Percentiles rank a stretch among this genome's conserved stretches.
These are phyloP conservation scores for Mesochorus sp. DNA, from an alignment of 2,888 invertebrate genomes.

Conservation along the genomic window DNA sequence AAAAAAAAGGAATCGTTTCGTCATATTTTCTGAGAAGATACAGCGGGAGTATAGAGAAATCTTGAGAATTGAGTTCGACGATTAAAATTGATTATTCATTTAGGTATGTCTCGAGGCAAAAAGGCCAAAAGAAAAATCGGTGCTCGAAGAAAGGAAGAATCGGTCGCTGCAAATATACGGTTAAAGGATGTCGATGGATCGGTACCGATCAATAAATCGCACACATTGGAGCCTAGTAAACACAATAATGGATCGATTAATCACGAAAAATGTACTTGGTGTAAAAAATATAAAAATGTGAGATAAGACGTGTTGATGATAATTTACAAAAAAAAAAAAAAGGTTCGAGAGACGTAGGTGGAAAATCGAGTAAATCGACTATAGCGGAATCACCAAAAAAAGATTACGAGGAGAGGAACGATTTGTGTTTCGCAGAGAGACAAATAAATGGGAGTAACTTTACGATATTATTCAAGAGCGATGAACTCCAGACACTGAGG, in stretches of 20 bases:
- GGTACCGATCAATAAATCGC: conserved; percentile 37
- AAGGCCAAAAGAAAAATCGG: conserved; percentile 58
- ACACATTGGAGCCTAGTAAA: conserved; percentile 27
- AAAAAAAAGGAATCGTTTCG: conserved; percentile 2
- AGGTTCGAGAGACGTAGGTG: conserved; percentile 12
- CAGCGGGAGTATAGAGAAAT: conserved; percentile 6
- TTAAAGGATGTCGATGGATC: conserved; percentile 19
- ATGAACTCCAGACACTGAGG: conserved; percentile 75
- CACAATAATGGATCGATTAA: neutral
- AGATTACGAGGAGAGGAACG: neutral
- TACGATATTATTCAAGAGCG: conserved; percentile 71
- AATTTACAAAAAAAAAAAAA: too few relatives aligned
- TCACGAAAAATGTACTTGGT: too few relatives aligned
- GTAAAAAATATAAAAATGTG: neutral
- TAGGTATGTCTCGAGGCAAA: conserved; percentile 59
- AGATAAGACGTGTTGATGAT: neutral
- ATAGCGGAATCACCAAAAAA: neutral
- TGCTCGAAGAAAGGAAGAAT: conserved; percentile 43
- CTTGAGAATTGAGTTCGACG: neutral
- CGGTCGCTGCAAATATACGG: conserved; percentile 11
- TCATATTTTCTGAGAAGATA: conserved; percentile 8
- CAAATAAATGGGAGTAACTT: conserved; percentile 47
- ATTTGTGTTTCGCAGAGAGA: neutral
- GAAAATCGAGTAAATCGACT: neutral
- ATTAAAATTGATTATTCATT: neutral